A percentile compares a stretch with the other conserved stretches of the same genome.
Conservation (phyloP, 2,797 vertebrate species). For the Cossypha dichroa region DNA sequence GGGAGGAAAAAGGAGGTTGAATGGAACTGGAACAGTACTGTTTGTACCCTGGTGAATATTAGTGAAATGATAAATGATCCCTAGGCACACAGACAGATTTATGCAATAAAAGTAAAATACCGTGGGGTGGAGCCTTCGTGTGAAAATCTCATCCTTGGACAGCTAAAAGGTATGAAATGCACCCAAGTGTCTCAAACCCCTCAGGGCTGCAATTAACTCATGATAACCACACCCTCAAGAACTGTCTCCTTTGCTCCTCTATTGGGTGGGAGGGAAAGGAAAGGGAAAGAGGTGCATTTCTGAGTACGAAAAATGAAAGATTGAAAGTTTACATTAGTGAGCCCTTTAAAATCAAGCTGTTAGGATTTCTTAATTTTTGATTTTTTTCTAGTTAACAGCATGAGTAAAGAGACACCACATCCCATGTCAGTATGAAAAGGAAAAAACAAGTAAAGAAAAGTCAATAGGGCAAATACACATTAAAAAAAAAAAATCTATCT, state of each 20-base stretch:
- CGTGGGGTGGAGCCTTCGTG: background rate
- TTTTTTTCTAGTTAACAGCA: background rate
- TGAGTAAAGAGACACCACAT: background rate
- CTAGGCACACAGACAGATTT: constrained; percentile 16
- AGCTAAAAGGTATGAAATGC: constrained; percentile 44
- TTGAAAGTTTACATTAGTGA: background rate
- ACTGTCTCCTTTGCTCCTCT: background rate
- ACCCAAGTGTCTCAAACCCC: constrained; percentile 29
- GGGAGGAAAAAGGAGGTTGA: background rate
- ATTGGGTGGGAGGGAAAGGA: background rate
- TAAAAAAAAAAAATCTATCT: background rate
- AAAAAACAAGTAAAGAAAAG: background rate
- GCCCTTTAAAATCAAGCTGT: background rate
- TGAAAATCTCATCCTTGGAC: constrained; percentile 43
- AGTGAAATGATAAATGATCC: constrained; percentile 48
- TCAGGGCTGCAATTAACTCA: constrained; percentile 6
- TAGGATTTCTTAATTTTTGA: background rate
- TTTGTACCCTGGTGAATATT: constrained; percentile 38
- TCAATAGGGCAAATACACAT: background rate
- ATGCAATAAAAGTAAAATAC: constrained; percentile 28
- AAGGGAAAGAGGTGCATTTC: background rate
- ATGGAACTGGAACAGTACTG: background rate
- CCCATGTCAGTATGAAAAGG: background rate
- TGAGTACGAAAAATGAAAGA: background rate
- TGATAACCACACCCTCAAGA: constrained; percentile 37